These are phyloP conservation scores for Augiades crinisus DNA, from an alignment of 2,888 invertebrate genomes.

Conservation along the genomic window DNA sequence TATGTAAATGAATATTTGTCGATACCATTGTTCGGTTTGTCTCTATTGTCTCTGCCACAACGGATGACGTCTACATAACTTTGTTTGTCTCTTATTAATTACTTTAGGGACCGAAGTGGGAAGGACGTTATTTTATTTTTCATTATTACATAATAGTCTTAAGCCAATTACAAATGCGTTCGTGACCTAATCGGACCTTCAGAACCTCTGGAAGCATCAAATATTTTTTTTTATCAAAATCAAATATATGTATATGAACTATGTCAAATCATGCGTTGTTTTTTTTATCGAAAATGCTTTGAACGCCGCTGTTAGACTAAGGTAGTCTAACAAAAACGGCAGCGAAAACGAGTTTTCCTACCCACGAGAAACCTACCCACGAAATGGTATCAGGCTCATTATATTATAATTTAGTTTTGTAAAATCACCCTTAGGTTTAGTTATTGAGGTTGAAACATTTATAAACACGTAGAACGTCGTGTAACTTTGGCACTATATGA, in stretches of 20 bases:
- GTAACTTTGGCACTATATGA: slow-evolving; percentile 12
- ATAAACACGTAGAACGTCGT: background rate
- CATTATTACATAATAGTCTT: background rate
- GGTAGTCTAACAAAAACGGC: too few relatives aligned
- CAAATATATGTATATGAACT: too few relatives aligned
- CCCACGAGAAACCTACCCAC: too few relatives aligned
- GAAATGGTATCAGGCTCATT: too few relatives aligned
- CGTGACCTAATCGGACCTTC: too few relatives aligned
- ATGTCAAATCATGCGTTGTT: too few relatives aligned
- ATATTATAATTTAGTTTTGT: background rate
- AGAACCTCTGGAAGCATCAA: too few relatives aligned
- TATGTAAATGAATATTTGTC: slow-evolving; percentile 56
- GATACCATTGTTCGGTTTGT: slow-evolving; percentile 45
- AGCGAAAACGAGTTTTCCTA: too few relatives aligned
- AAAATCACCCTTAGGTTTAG: slow-evolving; percentile 7
- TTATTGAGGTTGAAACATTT: slow-evolving; percentile 19
- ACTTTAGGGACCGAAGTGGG: background rate
- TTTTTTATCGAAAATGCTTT: too few relatives aligned
- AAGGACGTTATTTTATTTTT: background rate
- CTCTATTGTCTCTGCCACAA: slow-evolving; percentile 40
- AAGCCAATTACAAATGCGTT: too few relatives aligned
- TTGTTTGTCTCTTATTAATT: background rate
- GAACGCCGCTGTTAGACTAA: too few relatives aligned
- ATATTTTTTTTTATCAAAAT: too few relatives aligned
- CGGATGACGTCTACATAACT: slow-evolving; percentile 4